phyloP scores from a whole-genome alignment of 1,140 invertebrate genomes.

The Drosophila triauraria region DNA sequence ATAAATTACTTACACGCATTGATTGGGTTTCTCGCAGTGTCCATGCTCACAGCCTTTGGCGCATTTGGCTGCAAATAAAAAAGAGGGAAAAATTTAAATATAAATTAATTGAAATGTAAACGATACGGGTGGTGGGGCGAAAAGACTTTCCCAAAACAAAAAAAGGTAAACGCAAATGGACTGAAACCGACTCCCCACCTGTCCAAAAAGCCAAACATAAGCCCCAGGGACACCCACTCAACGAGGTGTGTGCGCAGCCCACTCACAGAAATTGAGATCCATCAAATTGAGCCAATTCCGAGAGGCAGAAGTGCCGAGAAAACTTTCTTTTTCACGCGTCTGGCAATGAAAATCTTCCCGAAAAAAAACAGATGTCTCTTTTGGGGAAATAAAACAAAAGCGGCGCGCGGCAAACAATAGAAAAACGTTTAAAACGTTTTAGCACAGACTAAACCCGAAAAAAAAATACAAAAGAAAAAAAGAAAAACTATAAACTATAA shows the following conservation, averaged over 20 bases:
- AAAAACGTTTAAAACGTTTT: constrained; percentile 57
- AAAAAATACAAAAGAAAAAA: neutral
- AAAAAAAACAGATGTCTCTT: constrained; percentile 53
- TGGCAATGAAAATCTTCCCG: constrained; percentile 58
- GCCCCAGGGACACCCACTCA: constrained; percentile 57
- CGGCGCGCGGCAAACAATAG: constrained; percentile 51
- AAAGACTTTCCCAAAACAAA: constrained; percentile 55
- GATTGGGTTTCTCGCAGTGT: constrained; percentile 95
- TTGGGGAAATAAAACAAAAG: constrained; percentile 55
- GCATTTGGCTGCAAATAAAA: constrained; percentile 94
- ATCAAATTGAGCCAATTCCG: constrained; percentile 65
- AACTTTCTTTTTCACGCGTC: constrained; percentile 85
- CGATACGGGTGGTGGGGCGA: constrained; percentile 31
- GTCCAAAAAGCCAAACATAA: constrained; percentile 6
- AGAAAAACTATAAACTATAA: constrained; percentile 34
- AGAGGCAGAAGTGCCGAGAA: constrained; percentile 33
- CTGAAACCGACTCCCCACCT: constrained; percentile 43
- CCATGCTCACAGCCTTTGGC: constrained; percentile 97
- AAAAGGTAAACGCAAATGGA: constrained; percentile 22
- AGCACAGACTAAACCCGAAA: constrained; percentile 47
- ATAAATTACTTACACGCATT: constrained; percentile 95
- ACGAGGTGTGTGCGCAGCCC: constrained; percentile 36
- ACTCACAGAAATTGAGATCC: constrained; percentile 57
- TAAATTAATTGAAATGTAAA: constrained; percentile 73
- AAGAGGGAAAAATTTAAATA: constrained; percentile 85